Evolutionary conservation across 2,797 vertebrate species (phyloP).

Genomic region (Chlorospingus flavigularis): DNA sequence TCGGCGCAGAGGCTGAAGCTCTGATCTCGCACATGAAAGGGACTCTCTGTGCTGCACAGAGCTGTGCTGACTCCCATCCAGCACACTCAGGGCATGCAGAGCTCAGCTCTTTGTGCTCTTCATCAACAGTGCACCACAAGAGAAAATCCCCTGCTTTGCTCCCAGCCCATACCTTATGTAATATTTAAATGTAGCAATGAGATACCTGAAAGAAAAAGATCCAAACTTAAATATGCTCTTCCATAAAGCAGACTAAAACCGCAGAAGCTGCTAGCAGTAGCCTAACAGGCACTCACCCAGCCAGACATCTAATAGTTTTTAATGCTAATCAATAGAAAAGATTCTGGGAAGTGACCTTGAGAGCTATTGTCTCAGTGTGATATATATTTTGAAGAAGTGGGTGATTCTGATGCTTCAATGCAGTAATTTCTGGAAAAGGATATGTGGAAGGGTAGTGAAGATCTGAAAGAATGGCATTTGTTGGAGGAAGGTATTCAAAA

Average conservation of each 20-base stretch:
- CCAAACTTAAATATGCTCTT: neutral
- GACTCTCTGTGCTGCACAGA: neutral
- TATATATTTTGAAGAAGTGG: neutral
- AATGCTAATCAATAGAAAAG: neutral
- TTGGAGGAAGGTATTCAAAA: neutral
- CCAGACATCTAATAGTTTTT: neutral
- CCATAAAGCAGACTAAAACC: neutral
- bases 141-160: neutral
- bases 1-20: rapidly evolving
- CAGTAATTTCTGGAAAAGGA: neutral
- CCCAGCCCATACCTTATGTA: neutral
- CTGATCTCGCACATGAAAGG: neutral
- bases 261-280: neutral
- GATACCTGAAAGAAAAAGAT: neutral
- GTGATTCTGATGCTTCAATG: neutral
- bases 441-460: neutral
- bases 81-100: neutral
- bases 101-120: neutral
- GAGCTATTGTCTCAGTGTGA: neutral
- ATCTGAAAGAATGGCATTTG: neutral
- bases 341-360: neutral
- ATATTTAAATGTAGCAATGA: neutral
- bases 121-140: rapidly evolving
- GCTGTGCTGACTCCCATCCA: neutral
- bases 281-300: neutral